Evolutionary conservation across 2,888 invertebrate genomes (phyloP).

Genomic region (Orthonevra nobilis): DNA sequence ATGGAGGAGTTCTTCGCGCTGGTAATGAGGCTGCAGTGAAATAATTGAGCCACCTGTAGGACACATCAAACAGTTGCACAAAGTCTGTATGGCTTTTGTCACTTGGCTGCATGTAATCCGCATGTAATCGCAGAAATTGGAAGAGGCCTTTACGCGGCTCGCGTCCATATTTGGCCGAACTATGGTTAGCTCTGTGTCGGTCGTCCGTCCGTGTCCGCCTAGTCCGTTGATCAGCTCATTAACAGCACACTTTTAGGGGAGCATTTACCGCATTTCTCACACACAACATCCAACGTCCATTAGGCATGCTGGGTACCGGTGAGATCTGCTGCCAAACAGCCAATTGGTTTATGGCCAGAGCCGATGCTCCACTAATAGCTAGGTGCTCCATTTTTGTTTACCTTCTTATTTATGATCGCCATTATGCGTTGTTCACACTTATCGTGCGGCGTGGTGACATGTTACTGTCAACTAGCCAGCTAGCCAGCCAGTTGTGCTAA

Average conservation of each 20-base stretch:
- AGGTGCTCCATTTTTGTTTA: slow-evolving; percentile 48
- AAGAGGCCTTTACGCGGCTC: slow-evolving; percentile 23
- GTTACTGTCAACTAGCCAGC: slow-evolving; percentile 37
- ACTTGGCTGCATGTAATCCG: slow-evolving; percentile 65
- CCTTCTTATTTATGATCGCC: slow-evolving; percentile 56
- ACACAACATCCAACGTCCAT: background rate
- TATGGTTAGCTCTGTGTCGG: too few relatives aligned
- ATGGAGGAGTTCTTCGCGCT: slow-evolving; percentile 65
- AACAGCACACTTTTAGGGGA: slow-evolving; percentile 53
- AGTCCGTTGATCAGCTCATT: slow-evolving; percentile 54
- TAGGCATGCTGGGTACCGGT: too few relatives aligned
- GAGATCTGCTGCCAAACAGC: too few relatives aligned
- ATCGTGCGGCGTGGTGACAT: slow-evolving; percentile 44
- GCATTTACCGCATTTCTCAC: slow-evolving; percentile 47
- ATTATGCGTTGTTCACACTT: slow-evolving; percentile 62
- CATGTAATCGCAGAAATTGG: slow-evolving; percentile 65
- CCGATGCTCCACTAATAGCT: slow-evolving; percentile 5
- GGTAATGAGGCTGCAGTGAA: slow-evolving; percentile 61
- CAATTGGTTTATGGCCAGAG: slow-evolving; percentile 11
- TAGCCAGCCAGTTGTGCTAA: slow-evolving; percentile 43
- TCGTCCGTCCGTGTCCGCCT: too few relatives aligned
- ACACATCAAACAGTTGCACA: background rate
- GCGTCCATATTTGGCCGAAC: slow-evolving; percentile 27
- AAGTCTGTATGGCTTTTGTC: slow-evolving; percentile 39
- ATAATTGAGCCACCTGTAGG: slow-evolving; percentile 60